Evolutionary conservation across 2,888 invertebrate genomes (phyloP), one percentile per base, ranked within the genome.

Genomic region (Drosophila gaucha): DNA sequence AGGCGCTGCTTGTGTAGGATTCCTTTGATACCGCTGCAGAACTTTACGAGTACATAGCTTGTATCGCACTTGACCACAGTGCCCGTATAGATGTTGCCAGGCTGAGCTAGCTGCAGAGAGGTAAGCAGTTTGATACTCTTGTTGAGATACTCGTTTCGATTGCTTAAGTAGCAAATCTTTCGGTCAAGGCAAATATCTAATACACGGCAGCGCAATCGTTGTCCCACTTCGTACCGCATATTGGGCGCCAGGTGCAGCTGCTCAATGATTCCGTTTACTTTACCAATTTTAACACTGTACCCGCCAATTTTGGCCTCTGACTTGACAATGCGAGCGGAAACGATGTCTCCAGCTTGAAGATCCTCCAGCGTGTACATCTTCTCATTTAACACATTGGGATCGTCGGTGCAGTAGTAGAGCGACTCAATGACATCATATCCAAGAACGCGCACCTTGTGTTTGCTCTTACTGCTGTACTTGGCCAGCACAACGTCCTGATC

Each of bases 361-460:
- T 94, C 93, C 0, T 89, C 79, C 30, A 92, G 66, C 1, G 91
- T 91, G 87, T 95, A 95, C 86, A 93, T 91, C 72, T 92, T 93
- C 87, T 95, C 94, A 26, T 92, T 90, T 1, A 96, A 80, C 3
- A 94, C 67, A 0, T 90, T 80, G 1, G 93, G 90, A 88, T 95
- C 93, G 90, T 95, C 94, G 2, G 94, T 93, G 80, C 96, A 95
- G 8, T 95, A 93, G 90, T 95, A 96, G 28, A 93, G 85, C 67
- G 93, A 93, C 84, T 96, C 95, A 41, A 95, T 92, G 24, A 93
- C 90, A 89, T 95, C 94, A 91, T 95, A 96, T 56, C 93, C 93
- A 0, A 96, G 88, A 0, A 96, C 91, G 22, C 96, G 93, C 24
- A 94, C 93, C 31, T 85, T 91, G 78, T 93, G 94, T 0, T 89